Evolutionary conservation across 1,140 invertebrate species (phyloP), one percentile per base, ranked within the genome.

Genomic region (Sitophilus oryzae): DNA sequence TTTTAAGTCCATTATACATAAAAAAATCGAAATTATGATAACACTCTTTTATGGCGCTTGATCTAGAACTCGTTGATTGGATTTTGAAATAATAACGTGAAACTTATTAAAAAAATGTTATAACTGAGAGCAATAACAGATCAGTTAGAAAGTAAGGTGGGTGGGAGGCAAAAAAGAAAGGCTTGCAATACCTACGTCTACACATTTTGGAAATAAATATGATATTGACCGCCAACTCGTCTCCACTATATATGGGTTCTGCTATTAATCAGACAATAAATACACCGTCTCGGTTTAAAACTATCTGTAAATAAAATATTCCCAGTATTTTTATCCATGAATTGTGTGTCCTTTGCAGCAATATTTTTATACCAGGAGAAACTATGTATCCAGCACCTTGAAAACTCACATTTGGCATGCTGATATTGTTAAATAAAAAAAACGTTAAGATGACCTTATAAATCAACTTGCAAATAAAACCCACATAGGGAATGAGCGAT

Each of bases 131-230:
- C n/a, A n/a, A n/a, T n/a, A 11, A 30, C 25, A 30, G 25, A 30
- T 30, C 25, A 11, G 5, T 30, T 41, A 51, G 48, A 51, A 51
- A 51, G 48, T 14, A 11, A 42, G 25, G 48, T 42, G 21, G 48
- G 37, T 23, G 38, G 18, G 8, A 20, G 25, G 42, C 18, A 42
- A 51, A 46, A 41, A 49, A 51, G 48, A 51, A 51, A 51, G 38
- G 48, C 37, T 22, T 42, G 18, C 37, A 42, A 49, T 51, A 21
- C 48, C 48, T 41, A 53, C 43, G 49, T 52, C 15, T 23, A 14
- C 21, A 38, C 36, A 45, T 38, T 54, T 54, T 54, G 52, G 52
- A 54, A 46, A 54, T 54, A 54, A 40, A 54, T 38, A 51, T 40
- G 14, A 40, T 51, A 54, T 54, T 42, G 43, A 35, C 23, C 52